These are phyloP conservation scores for Spongia lamella DNA, from an alignment of 37 sponge, comb jelly and placozoan genomes.

Conservation along the genomic window DNA sequence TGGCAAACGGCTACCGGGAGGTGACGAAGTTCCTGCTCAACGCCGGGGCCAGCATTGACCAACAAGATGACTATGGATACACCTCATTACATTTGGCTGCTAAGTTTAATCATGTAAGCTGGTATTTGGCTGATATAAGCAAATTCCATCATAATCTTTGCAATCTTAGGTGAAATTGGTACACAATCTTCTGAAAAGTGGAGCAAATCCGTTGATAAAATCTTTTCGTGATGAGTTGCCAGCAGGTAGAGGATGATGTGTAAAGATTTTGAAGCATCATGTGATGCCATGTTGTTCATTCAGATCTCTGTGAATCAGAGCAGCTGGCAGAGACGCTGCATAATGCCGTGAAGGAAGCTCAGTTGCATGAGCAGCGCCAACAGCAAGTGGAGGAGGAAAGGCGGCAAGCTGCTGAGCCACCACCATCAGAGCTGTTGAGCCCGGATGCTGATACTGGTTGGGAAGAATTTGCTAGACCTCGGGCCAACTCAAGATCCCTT, in stretches of 20 bases:
- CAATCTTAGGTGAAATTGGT: slow-evolving; percentile 49
- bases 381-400: not conserved
- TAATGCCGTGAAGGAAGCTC: not conserved
- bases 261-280: not conserved
- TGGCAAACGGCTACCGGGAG: slow-evolving; percentile 79
- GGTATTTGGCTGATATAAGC: not conserved
- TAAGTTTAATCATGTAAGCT: slow-evolving; percentile 71
- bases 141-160: not conserved
- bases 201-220: slow-evolving; percentile 42
- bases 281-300: not conserved
- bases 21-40: slow-evolving; percentile 56
- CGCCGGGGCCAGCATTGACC: slow-evolving; percentile 46
- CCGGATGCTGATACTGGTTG: slow-evolving; percentile 14
- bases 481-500: slow-evolving; percentile 22
- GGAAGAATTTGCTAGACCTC: slow-evolving; percentile 32
- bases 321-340: slow-evolving; percentile 17
- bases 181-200: slow-evolving; percentile 46
- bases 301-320: slow-evolving; percentile 35
- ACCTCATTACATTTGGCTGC: slow-evolving; percentile 80
- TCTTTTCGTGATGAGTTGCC: slow-evolving; percentile 23
- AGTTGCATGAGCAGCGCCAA: not conserved
- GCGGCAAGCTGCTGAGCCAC: not conserved
- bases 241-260: slow-evolving; percentile 8
- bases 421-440: not conserved
- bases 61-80: slow-evolving; percentile 60